These are phyloP conservation scores for Diabrotica undecimpunctata DNA, from an alignment of 1,140 invertebrate genomes.

Conservation along the genomic window DNA sequence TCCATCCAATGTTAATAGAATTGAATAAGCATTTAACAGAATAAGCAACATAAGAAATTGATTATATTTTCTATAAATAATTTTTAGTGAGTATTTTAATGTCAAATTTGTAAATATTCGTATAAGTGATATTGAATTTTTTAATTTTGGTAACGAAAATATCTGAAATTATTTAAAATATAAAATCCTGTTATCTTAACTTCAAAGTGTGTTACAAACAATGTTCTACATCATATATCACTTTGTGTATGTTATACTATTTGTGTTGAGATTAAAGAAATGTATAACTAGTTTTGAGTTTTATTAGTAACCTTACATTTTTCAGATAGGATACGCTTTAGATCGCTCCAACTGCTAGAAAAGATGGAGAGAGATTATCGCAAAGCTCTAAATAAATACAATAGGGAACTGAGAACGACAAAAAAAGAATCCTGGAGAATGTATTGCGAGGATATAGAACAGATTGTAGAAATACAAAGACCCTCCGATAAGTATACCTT, in stretches of 20 bases:
- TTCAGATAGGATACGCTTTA: no score
- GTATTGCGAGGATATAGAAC: no score
- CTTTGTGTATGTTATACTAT: background rate
- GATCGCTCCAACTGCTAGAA: no score
- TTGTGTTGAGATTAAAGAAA: slow-evolving; percentile 3
- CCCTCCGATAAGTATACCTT: no score
- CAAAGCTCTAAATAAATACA: no score
- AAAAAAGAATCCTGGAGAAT: no score
- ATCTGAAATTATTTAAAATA: background rate
- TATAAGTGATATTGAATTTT: background rate
- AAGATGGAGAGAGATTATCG: no score
- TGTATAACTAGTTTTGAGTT: background rate
- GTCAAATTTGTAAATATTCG: background rate
- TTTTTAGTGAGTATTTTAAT: background rate
- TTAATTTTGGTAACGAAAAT: background rate
- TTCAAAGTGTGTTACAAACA: background rate
- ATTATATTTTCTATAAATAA: background rate
- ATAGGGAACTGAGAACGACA: no score
- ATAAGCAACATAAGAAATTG: background rate
- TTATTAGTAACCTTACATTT: no score
- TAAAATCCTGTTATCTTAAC: background rate
- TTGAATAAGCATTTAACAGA: slow-evolving; percentile 3
- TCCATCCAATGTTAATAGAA: background rate
- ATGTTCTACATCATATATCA: background rate
- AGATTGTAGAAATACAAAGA: no score